Evolutionary conservation across 2,888 invertebrate species (phyloP), one percentile per base, ranked within the genome.

Genomic region (Anthophora plumipes): DNA sequence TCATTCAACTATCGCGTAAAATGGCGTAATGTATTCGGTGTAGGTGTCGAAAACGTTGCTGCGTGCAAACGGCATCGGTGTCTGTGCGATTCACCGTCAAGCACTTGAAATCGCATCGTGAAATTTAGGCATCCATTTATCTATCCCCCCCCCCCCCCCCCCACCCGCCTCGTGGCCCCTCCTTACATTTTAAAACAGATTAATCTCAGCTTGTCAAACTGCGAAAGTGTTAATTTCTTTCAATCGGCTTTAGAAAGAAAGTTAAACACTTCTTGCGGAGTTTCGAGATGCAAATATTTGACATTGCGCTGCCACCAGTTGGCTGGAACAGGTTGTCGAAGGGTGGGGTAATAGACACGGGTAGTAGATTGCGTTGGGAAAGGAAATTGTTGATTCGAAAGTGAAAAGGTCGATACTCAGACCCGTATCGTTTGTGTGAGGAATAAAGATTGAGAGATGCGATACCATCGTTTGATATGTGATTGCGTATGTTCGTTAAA

Each of bases 271-370:
- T 20, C 20, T 52, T 12, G 57, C 6, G 12, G 20, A 41, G 31
- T 50, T 73, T 67, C 60, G 43, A 52, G 22, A 52, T 43, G 20
- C 68, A 74, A 74, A 74, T 74, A 74, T 68, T 74, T 74, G 43
- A 60, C 68, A 12, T 59, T 59, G 43, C 41, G 20, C 50, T 59
- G 66, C 41, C 43, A 20, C 14, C 37, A 17, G 60, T 60, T 37
- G 20, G 37, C 43, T 3, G 31, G 31, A 60, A 60, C 60, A 52
- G 22, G 41, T 31, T 17, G 50, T 41, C 31, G 20, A 12, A 52
- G 41, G 17, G 59, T n/a, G n/a, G n/a, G n/a, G n/a, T n/a, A 25
- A 48, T 55, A 12, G 14, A 11, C 20, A 43, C 31, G 31, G 31
- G 31, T 31, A 54, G 43, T 55, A 63, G 46, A 55, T 55, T 46